Base-by-base conservation (phyloP, 2,113 vertebrate species). In the Caranx ignobilis region DNA sequence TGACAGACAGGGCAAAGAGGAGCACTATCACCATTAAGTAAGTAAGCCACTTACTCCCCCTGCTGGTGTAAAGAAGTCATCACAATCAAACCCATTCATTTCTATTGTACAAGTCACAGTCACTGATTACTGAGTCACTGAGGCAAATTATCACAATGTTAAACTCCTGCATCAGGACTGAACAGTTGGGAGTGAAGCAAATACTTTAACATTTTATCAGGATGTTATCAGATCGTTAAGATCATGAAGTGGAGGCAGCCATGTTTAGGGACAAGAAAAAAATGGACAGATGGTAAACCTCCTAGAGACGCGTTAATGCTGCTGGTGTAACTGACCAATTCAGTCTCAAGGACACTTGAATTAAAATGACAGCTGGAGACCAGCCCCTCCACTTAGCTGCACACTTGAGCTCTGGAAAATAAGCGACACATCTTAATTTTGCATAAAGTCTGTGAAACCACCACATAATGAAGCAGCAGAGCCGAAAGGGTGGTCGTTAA, bases 61-160 rank as follows among this genome's bases (percentile, higher is more conserved):
- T 88, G 71, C 57, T 86, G 88, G 77, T 55, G 26, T 0, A 68
- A 55, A 73, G 6, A n/a, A 6, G 2, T 67, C 34, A 43, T 6
- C 61, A 68, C 71, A 60, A 26, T 0, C 1, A 18, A 21, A 0
- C 5, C 6, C 26, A 0, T 13, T 26, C 0, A 5, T 41, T 79
- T 63, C 63, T 67, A 3, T 8, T 48, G 54, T 9, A 34, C 52
- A 71, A 50, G 63, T 43, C 35, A 37, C 57, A 15, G 66, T 32
- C 52, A 15, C 70, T 61, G 18, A 62, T 76, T 35, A 26, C 15
- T 12, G 32, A 19, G 39, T 41, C 43, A 55, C 2, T 8, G 66
- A 72, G 32, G 0, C 12, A 73, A 66, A 85, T 73, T 9, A 16
- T 43, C 37, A 60, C 16, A 37, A 32, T 48, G 57, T 39, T 16